phyloP scores from a whole-genome alignment of 2,797 vertebrate species.

The Enteromius treurensis region DNA sequence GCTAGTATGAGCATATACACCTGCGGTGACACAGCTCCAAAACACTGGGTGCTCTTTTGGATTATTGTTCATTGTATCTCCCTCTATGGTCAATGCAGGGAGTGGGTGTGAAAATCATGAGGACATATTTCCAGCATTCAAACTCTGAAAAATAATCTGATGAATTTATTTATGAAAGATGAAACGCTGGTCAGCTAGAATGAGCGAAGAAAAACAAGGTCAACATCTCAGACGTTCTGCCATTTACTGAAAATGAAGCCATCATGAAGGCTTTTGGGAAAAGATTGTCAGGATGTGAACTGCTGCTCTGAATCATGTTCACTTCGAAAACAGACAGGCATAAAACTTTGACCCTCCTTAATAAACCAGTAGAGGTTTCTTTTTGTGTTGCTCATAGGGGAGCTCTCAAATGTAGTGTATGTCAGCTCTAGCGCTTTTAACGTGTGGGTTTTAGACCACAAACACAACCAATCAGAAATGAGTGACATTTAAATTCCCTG shows the following conservation, averaged over 20 bases:
- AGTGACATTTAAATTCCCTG: slow-evolving; percentile 40
- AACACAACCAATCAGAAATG: slow-evolving; percentile 40
- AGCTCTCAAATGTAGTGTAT: slow-evolving; percentile 16
- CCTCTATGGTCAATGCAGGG: background rate
- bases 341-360: slow-evolving; percentile 10
- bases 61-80: background rate
- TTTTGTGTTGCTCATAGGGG: slow-evolving; percentile 16
- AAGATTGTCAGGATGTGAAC: background rate
- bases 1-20: background rate
- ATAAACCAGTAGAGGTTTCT: background rate
- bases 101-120: background rate
- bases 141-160: background rate
- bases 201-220: background rate
- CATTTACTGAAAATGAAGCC: slow-evolving; percentile 23
- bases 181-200: background rate
- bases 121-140: background rate
- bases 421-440: slow-evolving; percentile 4
- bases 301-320: background rate
- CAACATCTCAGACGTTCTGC: slow-evolving; percentile 2
- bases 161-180: background rate
- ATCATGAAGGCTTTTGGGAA: slow-evolving; percentile 12
- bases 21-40: background rate
- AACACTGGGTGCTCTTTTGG: background rate
- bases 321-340: slow-evolving; percentile 10
- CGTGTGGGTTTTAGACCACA: slow-evolving; percentile 6